Base-by-base conservation (phyloP, 2,888 invertebrate species). In the Polyommatus icarus region DNA sequence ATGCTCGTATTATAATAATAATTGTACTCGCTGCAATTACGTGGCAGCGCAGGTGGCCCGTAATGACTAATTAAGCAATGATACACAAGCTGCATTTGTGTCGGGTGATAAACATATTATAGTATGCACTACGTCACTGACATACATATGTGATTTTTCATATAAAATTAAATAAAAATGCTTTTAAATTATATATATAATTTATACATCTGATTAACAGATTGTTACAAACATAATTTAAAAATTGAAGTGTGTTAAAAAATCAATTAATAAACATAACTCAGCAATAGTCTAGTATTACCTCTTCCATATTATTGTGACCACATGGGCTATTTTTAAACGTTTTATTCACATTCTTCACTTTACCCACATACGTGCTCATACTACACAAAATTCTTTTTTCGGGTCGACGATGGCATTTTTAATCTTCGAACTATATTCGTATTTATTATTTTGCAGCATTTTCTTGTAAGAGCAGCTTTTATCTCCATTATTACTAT, bases 331-430 rank as follows among this genome's bases (percentile, higher is more conserved):
- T 15, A 67, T 67, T 67, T 32, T 29, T 18, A 67, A 67, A 12
- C 24, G 4, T 67, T 67, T 67, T 67, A 18, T 29, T 67, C 67
- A 32, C 29, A 29, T 67, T 32, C 67, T 32, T 67, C 5, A 67
- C 67, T 18, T 29, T 67, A 67, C 67, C 67, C 67, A 18, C 15
- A 32, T 32, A 32, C 32, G 32, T 32, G 32, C 32, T 32, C 32
- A 24, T 15, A 29, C 24, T 29, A 24, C 12, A 24, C 15, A 32
- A 32, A 15, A 32, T 18, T 67, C 29, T 67, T 67, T 67, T 29
- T 67, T 67, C 29, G 67, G 67, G 67, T 67, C 29, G 67, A 32
- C 67, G 67, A 29, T 67, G 32, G 67, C 67, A 67, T 67, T 18
- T 67, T 67, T 15, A 67, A 67, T 67, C 24, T 67, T 67, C 12